Percentiles rank a stretch among this genome's conserved stretches.
Conservation (phyloP, 1,140 invertebrate species). For the Tetramorium parvispinum region DNA sequence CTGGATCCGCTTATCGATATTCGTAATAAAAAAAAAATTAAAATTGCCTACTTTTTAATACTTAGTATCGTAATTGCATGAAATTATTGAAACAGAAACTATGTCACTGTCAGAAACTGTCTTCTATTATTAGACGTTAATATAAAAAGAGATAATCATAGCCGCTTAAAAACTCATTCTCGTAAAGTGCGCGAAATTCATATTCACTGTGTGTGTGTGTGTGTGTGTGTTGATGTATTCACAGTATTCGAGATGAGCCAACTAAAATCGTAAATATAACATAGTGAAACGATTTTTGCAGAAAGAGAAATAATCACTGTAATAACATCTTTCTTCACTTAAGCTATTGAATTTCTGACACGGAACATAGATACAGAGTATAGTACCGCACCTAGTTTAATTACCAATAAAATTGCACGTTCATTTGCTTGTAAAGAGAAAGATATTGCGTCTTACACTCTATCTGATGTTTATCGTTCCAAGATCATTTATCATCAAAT, state of each 20-base stretch:
- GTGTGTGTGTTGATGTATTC: not conserved
- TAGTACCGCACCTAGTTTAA: conserved; percentile 13
- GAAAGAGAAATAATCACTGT: conserved; percentile 1
- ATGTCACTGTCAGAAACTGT: not conserved
- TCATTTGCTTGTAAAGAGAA: not conserved
- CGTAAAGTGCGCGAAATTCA: not conserved
- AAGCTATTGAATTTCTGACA: not conserved
- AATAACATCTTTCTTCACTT: not conserved
- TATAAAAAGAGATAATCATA: not conserved
- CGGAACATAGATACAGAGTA: not conserved
- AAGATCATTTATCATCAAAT: conserved; percentile 7
- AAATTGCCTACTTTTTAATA: not conserved
- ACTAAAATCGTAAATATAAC: not conserved
- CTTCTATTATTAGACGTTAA: not conserved
- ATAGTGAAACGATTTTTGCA: not conserved
- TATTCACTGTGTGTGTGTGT: not conserved
- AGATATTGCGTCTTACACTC: not conserved
- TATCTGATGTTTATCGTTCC: not conserved
- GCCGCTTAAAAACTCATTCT: not conserved
- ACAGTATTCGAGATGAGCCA: not conserved
- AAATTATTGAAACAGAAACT: conserved; percentile 14
- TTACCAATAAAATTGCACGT: not conserved
- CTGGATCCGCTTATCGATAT: not conserved
- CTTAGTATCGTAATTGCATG: not conserved
- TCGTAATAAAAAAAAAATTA: not conserved